Conservation (phyloP, 2,113 vertebrate species). For the Nothoprocta perdicaria region DNA sequence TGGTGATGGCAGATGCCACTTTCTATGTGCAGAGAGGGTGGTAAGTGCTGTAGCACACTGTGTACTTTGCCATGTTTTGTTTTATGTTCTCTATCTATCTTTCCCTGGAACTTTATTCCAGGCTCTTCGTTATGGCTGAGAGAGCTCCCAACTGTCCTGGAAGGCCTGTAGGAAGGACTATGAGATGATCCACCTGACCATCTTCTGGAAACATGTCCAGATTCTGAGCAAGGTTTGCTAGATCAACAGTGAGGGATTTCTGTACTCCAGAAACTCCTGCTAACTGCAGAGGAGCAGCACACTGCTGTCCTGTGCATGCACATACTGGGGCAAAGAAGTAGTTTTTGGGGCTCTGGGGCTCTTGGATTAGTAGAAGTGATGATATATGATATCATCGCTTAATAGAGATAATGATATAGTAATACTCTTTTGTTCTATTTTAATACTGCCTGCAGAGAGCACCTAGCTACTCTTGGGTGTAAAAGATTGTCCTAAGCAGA, state of each 20-base stretch:
- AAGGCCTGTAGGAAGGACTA: background rate
- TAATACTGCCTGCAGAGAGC: background rate
- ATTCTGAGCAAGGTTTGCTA: background rate
- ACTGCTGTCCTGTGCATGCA: background rate
- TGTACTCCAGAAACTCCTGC: background rate
- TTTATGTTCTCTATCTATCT: background rate
- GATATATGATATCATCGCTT: too few species aligned
- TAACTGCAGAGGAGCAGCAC: accelerated
- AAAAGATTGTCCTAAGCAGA: background rate
- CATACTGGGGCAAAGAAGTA: background rate
- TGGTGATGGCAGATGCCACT: background rate
- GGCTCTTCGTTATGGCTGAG: background rate
- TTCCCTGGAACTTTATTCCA: background rate
- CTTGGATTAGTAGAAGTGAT: background rate
- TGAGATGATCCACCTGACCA: background rate
- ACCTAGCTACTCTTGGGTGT: background rate
- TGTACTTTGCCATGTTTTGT: background rate
- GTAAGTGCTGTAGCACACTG: accelerated
- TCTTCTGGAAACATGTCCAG: background rate
- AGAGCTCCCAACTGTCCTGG: background rate
- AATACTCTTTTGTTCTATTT: background rate
- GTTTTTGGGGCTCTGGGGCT: background rate
- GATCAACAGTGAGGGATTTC: background rate
- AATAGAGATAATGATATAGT: background rate
- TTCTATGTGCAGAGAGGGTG: background rate